phyloP scores from a whole-genome alignment of 2,113 vertebrate genomes.

The Excalfactoria chinensis region DNA sequence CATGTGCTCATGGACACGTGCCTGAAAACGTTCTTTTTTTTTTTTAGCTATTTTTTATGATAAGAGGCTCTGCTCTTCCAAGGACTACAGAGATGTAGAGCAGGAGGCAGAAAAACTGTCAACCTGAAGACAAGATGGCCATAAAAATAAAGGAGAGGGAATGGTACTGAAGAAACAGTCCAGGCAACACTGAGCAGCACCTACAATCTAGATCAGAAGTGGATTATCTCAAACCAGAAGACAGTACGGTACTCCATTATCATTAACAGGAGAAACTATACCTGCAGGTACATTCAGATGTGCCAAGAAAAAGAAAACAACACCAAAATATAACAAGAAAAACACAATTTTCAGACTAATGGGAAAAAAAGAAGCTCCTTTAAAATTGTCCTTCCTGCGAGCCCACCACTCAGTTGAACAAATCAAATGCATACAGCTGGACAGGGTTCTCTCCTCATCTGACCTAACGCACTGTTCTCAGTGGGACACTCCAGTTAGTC shows the following conservation, averaged over 20 bases:
- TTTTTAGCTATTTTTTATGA: not conserved
- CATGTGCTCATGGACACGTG: not conserved
- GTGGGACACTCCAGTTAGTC: not conserved
- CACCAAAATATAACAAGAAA: not conserved
- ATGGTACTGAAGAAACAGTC: not conserved
- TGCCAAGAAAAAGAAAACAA: not conserved
- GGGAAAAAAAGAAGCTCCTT: not conserved
- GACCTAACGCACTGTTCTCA: not conserved
- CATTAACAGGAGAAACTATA: not conserved
- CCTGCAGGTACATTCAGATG: not conserved
- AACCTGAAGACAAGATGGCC: not conserved
- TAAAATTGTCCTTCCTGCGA: not conserved
- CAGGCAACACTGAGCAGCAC: not conserved
- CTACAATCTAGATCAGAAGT: not conserved
- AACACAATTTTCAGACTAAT: not conserved
- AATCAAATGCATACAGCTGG: not conserved
- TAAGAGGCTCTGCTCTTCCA: not conserved
- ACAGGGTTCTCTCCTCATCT: not conserved
- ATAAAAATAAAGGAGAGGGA: not conserved
- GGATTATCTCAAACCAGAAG: conserved; percentile 26
- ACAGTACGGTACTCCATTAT: not conserved
- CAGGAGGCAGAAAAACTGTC: not conserved
- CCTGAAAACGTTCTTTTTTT: not conserved
- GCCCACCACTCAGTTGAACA: not conserved
- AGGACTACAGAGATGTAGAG: not conserved